Evolutionary conservation across 2,113 vertebrate genomes (phyloP).

Genomic region (Eira barbara): DNA sequence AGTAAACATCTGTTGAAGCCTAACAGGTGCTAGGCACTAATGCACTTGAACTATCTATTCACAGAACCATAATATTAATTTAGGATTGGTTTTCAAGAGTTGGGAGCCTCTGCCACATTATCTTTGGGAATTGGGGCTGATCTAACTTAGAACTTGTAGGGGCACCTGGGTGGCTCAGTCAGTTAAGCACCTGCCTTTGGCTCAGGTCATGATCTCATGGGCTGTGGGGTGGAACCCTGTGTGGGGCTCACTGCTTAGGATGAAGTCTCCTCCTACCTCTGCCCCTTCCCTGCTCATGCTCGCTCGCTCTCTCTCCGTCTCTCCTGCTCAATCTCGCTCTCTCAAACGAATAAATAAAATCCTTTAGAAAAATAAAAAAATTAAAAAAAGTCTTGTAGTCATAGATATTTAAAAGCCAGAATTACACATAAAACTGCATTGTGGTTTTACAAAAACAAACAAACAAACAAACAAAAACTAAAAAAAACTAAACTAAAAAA

Average conservation of each 20-base stretch:
- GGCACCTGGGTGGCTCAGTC: background rate
- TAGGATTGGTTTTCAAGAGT: background rate
- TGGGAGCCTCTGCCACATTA: background rate
- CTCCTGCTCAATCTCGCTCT: background rate
- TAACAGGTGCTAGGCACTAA: background rate
- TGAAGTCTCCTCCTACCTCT: background rate
- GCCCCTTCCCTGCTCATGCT: background rate
- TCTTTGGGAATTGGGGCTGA: background rate
- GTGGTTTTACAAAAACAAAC: background rate
- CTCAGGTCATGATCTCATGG: background rate
- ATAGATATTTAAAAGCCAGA: background rate
- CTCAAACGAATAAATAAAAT: background rate
- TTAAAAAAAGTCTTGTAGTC: background rate
- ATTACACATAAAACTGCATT: background rate
- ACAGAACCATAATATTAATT: background rate
- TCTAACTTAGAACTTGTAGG: background rate
- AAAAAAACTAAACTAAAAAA: too few relatives aligned
- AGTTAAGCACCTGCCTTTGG: background rate
- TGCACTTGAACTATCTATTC: background rate
- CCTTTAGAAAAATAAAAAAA: background rate
- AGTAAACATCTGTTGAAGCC: background rate
- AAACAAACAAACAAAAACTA: too few relatives aligned
- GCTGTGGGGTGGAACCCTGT: background rate
- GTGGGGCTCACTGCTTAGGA: background rate
- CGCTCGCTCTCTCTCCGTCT: too few relatives aligned